These are phyloP conservation scores for Uropsilus gracilis DNA, from an alignment of 2,113 vertebrate species.

Conservation along the genomic window DNA sequence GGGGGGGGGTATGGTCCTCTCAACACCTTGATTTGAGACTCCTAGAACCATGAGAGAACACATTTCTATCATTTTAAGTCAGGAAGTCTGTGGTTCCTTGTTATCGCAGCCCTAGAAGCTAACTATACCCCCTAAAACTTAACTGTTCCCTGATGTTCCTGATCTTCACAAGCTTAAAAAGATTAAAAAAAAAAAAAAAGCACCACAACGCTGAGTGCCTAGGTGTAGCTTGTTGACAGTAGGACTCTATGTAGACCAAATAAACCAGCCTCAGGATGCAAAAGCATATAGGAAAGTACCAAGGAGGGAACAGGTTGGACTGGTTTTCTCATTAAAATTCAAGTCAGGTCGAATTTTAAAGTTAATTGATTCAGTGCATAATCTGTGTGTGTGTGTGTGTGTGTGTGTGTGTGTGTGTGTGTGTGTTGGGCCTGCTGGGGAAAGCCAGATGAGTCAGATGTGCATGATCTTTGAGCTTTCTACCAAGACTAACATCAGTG, in stretches of 20 bases:
- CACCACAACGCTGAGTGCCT: not conserved
- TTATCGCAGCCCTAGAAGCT: not conserved
- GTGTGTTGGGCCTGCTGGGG: not conserved
- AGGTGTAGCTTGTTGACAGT: not conserved
- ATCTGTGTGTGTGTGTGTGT: not conserved
- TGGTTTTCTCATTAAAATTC: slow-evolving; percentile 50
- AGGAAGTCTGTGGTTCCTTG: not conserved
- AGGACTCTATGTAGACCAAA: slow-evolving; percentile 24
- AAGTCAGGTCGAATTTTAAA: not conserved
- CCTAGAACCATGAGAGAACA: not conserved
- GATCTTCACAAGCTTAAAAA: not conserved
- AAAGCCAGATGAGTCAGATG: not conserved
- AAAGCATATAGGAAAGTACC: not conserved
- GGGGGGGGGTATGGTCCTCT: not conserved
- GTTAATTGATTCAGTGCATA: not conserved
- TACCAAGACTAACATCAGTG: not conserved
- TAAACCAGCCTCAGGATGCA: not conserved
- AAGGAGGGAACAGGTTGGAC: slow-evolving; percentile 48
- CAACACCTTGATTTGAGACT: not conserved
- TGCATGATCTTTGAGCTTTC: not conserved
- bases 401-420: not conserved
- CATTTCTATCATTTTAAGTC: not conserved
- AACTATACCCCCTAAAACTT: not conserved
- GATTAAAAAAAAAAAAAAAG: not conserved
- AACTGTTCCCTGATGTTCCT: not conserved